Base-by-base conservation (phyloP, 2,113 vertebrate species). In the Speoplatyrhinus poulsoni region DNA sequence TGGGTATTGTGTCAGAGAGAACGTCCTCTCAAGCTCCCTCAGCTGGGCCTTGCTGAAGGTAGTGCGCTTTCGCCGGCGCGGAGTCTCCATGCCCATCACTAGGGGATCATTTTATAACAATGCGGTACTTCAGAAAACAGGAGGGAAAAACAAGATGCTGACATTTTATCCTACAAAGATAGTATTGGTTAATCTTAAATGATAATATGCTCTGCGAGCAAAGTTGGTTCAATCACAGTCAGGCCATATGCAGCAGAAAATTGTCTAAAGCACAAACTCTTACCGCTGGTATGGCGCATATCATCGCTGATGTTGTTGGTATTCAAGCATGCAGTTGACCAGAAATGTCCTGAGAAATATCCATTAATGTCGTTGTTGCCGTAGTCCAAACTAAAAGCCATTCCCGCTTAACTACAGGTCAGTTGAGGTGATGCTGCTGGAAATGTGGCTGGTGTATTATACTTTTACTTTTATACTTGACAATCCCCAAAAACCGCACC, bases 21-120 rank as follows among this genome's bases (percentile, higher is more conserved):
- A 95, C 26, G 91, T 91, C 48, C 79, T 67, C 82, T 97, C 94
- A 87, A 96, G 79, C 73, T 94, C 90, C 33, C 80, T 67, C 75
- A 96, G 90, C 86, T 95, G 94, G 17, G 86, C 87, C 64, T 90
- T 88, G 76, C 90, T 95, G 88, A 95, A 96, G 1, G 90, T 92
- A 11, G 92, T 95, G 64, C 93, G 81, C 71, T 93, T 95, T 69
- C 93, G 73, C 73, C 87, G 87, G 13, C 80, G 80, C 15, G 69
- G 74, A 1, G 56, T 32, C 16, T 75, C 82, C 0, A 57, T 48
- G 57, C 60, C 62, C 32, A 12, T 67, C 0, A 48, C 69, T n/a
- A 59, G 46, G 0, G 56, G 46, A 49, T 46, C 32, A 26, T 3
- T 26, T 2, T 26, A n/a, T 73, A 63, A 1, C 8, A 59, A 9